Evolutionary conservation across 2,888 invertebrate species (phyloP).

Genomic region (Cephus pulcher): DNA sequence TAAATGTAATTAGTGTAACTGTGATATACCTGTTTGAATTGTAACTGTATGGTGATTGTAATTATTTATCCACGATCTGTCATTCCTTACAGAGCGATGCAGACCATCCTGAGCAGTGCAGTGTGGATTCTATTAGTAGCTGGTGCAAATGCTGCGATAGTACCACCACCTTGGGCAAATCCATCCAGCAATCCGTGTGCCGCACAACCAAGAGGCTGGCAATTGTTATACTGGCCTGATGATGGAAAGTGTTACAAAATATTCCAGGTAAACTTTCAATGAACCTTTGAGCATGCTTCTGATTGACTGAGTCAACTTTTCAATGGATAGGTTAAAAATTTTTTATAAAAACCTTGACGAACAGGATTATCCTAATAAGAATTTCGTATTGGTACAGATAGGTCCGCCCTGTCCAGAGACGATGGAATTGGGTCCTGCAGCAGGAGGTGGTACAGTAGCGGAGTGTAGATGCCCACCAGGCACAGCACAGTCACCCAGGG

Average conservation of each 20-base stretch:
- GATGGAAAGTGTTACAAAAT: slow-evolving; percentile 89
- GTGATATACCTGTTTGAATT: not conserved
- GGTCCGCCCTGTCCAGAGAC: slow-evolving; percentile 87
- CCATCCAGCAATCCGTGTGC: slow-evolving; percentile 86
- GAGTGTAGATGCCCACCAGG: slow-evolving; percentile 88
- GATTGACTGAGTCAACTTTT: not conserved
- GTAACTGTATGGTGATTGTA: not conserved
- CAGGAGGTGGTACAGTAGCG: slow-evolving; percentile 73
- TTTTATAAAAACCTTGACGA: not conserved
- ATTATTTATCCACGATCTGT: not conserved
- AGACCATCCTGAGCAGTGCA: slow-evolving; percentile 31
- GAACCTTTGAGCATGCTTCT: slow-evolving; percentile 8
- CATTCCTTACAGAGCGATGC: slow-evolving; percentile 45
- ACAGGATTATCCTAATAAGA: not conserved
- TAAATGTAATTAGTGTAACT: no score
- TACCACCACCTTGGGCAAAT: slow-evolving; percentile 90
- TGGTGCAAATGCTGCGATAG: slow-evolving; percentile 72
- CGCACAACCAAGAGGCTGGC: slow-evolving; percentile 84
- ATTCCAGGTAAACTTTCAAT: slow-evolving; percentile 73
- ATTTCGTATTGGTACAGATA: slow-evolving; percentile 59
- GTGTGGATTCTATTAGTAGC: slow-evolving; percentile 43
- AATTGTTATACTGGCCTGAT: slow-evolving; percentile 85
- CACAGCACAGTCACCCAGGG: slow-evolving; percentile 77
- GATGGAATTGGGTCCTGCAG: slow-evolving; percentile 82
- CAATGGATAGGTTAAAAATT: not conserved